Base-by-base conservation (phyloP, 2,797 vertebrate genomes). In the Urocyon cinereoargenteus region DNA sequence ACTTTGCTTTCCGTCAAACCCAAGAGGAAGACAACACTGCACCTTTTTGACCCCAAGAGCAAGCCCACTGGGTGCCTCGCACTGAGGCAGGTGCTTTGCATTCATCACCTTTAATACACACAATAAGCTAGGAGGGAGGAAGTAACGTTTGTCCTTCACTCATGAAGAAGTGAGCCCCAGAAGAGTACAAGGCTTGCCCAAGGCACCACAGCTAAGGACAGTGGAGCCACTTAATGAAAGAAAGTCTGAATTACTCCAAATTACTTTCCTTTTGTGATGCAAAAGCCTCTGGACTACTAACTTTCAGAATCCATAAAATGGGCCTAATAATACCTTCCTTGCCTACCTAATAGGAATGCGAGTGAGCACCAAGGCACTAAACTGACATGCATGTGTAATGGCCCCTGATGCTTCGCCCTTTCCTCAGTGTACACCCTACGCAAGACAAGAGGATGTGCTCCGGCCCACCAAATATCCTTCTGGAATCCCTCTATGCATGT, bases 291-390 rank as follows among this genome's bases (percentile, higher is more conserved):
- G 14, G 31, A 86, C 75, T 3, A 2, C 75, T 92, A 24, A 88
- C 11, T 82, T 70, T 95, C 5, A 94, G 79, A 45, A 72, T 68
- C 22, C 94, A 15, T 64, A 92, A 90, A 87, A 73, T 82, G 15
- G 36, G 26, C 40, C 93, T 3, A 86, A 57, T 62, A 73, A 73
- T 49, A 68, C 6, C 40, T 70, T 95, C 14, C 10, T 94, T 86
- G 24, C 24, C 73, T 84, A 78, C 0, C 26, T 84, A 59, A 36
- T 21, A 86, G 31, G 31, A 84, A 70, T 45, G 14, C 18, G 84
- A 68, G 31, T 36, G 53, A 59, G 13, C n/a, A 16, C 64, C 45
- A 77, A 77, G 36, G 26, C 51, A 66, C 18, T 86, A 72, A 72
- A 57, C 84, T 26, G 16, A 6, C 18, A 53, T 1, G 31, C 16